Conservation (phyloP, 2,888 invertebrate genomes). For the Hedya salicella region DNA sequence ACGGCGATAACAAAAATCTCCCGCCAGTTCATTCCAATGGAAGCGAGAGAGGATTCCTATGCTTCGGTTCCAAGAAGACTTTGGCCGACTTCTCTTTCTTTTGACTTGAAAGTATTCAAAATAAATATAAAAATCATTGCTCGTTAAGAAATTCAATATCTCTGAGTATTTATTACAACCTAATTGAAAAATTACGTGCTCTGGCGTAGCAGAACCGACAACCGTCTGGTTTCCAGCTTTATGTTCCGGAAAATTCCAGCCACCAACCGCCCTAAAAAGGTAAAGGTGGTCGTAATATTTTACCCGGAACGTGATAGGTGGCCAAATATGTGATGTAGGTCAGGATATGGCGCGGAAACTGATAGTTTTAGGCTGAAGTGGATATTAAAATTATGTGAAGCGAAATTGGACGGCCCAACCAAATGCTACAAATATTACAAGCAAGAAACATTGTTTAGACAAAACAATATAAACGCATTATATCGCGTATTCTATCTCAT, state of each 20-base stretch:
- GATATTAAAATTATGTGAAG: background rate
- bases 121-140: no score
- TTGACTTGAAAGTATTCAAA: no score
- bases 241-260: conserved; percentile 31
- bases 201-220: background rate
- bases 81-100: no score
- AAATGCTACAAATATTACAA: no score
- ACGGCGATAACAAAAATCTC: no score
- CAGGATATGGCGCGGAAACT: conserved; percentile 24
- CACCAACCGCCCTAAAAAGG: conserved; percentile 27
- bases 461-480: no score
- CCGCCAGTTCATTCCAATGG: no score
- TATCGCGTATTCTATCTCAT: no score
- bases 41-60: no score
- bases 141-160: background rate
- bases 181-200: conserved; percentile 30
- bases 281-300: conserved; percentile 37
- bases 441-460: no score
- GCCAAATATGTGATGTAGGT: conserved; percentile 27
- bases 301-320: conserved; percentile 34
- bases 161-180: conserved; percentile 15
- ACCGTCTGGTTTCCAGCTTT: conserved; percentile 23
- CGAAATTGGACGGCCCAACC: background rate
- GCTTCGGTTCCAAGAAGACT: no score
- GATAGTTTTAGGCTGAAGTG: conserved; percentile 12